These are phyloP conservation scores for Garra rufa DNA, from an alignment of 2,113 vertebrate species.

Conservation along the genomic window DNA sequence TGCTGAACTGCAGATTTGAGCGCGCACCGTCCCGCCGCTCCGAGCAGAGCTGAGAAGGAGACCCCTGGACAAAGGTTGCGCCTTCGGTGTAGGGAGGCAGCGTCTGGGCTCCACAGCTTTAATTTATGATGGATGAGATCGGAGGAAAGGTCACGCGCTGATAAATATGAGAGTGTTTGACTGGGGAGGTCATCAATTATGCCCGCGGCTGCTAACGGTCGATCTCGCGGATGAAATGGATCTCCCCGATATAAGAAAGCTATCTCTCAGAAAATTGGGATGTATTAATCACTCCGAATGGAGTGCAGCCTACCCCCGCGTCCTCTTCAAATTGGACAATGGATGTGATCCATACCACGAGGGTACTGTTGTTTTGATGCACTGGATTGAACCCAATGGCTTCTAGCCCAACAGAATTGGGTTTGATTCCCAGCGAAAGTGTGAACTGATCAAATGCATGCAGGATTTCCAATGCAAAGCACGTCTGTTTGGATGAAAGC, in stretches of 20 bases:
- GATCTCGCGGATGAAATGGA: constrained; percentile 79
- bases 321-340: constrained; percentile 50
- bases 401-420: neutral
- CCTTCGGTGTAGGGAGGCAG: constrained; percentile 78
- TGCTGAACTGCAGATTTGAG: constrained; percentile 78
- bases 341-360: constrained; percentile 66
- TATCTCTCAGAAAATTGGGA: constrained; percentile 79
- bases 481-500: neutral
- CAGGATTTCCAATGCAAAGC: neutral
- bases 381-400: neutral
- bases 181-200: constrained; percentile 84
- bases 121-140: constrained; percentile 93
- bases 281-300: constrained; percentile 75
- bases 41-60: constrained; percentile 79
- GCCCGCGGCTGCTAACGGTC: constrained; percentile 78
- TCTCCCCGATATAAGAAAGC: constrained; percentile 78
- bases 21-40: constrained; percentile 73
- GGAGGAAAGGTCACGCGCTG: constrained; percentile 88
- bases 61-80: constrained; percentile 85
- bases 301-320: constrained; percentile 20
- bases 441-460: neutral
- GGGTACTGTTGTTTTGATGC: constrained; percentile 52
- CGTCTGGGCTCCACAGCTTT: constrained; percentile 87
- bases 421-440: neutral
- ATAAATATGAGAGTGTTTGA: constrained; percentile 85